Base-by-base conservation (phyloP, 1,140 invertebrate species). In the Drosophila dunni region DNA sequence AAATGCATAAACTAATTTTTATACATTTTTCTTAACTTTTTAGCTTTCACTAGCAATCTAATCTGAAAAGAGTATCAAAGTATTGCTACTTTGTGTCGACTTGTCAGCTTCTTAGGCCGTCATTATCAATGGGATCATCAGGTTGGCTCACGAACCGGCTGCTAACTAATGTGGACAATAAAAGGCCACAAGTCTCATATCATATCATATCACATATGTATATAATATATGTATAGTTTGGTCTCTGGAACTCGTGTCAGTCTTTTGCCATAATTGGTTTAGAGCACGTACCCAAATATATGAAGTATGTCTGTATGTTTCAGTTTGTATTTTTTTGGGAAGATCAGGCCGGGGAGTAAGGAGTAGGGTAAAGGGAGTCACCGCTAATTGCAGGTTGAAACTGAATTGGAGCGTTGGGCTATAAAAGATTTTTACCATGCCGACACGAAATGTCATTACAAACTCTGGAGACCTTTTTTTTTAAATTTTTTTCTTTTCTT, bases 211-310 rank as follows among this genome's bases (percentile, higher is more conserved):
- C 29, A 29, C 8, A 33, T 45, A 48, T 7, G 17, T 51, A 10
- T 10, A 6, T 51, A 13, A 36, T 62, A 24, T 61, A 36, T 46
- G 20, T 46, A 48, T 44, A 45, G 7, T 4, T 48, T 58, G 38
- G 62, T 68, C 57, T 54, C 57, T 54, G 45, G 8, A 75, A 78
- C 81, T 81, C 78, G 81, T 84, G 81, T 83, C 81, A 85, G 67
- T 70, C 63, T 61, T 65, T 66, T 65, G 54, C 51, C 57, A 58
- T 82, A 83, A 83, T 83, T 82, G 80, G 80, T 82, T 75, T 75
- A 82, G 53, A 75, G 79, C 80, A 83, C 80, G 80, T 81, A 81
- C 67, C 65, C 50, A 69, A 46, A 62, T 40, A 54, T 51, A 42
- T 17, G 15, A 20, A 34, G 50, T 56, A 8, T 36, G 42, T 50